Evolutionary conservation across 92 coral and sea anemone species (phyloP).

Genomic region (Zoanthus sansibaricus): DNA sequence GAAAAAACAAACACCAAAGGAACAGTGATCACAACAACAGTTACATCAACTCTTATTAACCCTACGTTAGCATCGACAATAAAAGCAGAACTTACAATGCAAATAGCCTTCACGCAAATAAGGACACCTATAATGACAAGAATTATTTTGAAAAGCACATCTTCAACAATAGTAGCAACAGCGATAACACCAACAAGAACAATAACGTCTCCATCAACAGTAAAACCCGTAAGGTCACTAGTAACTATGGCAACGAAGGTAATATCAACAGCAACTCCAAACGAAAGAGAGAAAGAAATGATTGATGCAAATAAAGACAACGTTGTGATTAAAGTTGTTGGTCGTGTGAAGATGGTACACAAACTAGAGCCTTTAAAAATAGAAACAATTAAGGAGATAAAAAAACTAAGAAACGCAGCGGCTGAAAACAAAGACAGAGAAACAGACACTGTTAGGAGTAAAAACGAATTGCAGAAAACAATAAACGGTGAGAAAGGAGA

Average conservation of each 20-base stretch:
- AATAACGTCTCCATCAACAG: neutral
- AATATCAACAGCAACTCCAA: neutral
- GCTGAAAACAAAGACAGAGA: conserved; percentile 9
- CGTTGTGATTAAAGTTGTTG: neutral
- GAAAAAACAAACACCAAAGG: neutral
- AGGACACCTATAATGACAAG: neutral
- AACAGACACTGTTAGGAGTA: neutral
- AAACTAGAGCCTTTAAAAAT: neutral
- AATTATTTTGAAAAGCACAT: neutral
- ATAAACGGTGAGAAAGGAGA: neutral
- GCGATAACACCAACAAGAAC: neutral
- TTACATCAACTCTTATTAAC: neutral
- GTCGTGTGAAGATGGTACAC: conserved; percentile 14
- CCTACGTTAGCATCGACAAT: neutral
- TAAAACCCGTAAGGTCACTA: neutral
- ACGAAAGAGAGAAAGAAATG: neutral
- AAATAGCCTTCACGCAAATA: neutral
- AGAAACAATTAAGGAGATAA: neutral
- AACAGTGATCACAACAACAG: neutral
- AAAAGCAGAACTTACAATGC: neutral
- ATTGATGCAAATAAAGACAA: neutral
- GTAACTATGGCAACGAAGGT: neutral
- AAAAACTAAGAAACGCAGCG: neutral
- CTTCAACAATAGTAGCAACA: neutral
- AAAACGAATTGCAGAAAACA: conserved; percentile 7